Evolutionary conservation across 2,888 invertebrate species (phyloP).

Genomic region (Lacanobia oleracea): DNA sequence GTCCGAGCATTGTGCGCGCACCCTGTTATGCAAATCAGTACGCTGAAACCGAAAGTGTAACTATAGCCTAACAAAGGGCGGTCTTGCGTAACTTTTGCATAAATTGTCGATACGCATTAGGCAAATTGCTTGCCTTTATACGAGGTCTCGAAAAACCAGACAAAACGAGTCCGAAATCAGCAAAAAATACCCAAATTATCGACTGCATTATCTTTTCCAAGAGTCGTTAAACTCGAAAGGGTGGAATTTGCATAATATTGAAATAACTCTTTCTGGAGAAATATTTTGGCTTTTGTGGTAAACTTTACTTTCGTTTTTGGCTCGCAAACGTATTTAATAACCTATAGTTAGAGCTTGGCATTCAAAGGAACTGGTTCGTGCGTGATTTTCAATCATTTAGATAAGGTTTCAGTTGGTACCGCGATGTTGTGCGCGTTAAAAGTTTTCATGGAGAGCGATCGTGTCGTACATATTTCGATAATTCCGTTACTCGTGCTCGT

Average conservation of each 20-base stretch:
- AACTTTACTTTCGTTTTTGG: constrained; percentile 82
- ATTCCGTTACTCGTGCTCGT: constrained; percentile 82
- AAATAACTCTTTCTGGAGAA: constrained; percentile 77
- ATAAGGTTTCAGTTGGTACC: constrained; percentile 42
- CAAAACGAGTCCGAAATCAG: constrained; percentile 76
- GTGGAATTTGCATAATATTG: constrained; percentile 84
- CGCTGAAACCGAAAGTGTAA: constrained; percentile 89
- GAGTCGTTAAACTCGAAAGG: constrained; percentile 73
- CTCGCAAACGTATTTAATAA: constrained; percentile 67
- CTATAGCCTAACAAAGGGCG: constrained; percentile 76
- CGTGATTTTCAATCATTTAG: constrained; percentile 76
- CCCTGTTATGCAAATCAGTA: constrained; percentile 89
- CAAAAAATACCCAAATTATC: constrained; percentile 79
- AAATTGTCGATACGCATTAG: constrained; percentile 89
- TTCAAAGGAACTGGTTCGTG: constrained; percentile 71
- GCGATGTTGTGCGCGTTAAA: constrained; percentile 73
- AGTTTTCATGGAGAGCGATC: constrained; percentile 80
- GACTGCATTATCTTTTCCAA: constrained; percentile 72
- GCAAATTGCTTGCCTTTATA: constrained; percentile 84
- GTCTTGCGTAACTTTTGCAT: constrained; percentile 86
- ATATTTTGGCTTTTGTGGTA: constrained; percentile 88
- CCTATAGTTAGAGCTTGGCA: constrained; percentile 71
- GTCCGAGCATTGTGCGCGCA: constrained; percentile 80
- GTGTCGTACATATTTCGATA: constrained; percentile 87
- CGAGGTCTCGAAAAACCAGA: constrained; percentile 71